phyloP scores from a whole-genome alignment of 2,113 vertebrate species.

The Apodemus sylvaticus region DNA sequence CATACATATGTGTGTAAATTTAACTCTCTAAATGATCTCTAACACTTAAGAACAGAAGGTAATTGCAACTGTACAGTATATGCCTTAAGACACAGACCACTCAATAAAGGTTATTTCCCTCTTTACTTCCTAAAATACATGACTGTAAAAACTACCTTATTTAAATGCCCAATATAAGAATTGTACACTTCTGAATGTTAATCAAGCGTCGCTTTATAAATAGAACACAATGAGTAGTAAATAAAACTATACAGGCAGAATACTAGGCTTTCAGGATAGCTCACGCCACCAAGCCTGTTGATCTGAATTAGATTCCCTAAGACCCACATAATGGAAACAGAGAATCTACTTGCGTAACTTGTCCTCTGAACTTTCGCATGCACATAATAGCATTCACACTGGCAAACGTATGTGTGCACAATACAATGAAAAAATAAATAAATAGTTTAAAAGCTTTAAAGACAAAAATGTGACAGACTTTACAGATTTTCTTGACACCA shows the following conservation, averaged over 20 bases:
- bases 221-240: neutral
- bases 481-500: neutral
- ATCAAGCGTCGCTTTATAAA: neutral
- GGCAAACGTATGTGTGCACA: neutral
- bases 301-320: neutral
- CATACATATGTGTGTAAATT: neutral
- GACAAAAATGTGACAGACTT: neutral
- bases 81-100: slow-evolving; percentile 43
- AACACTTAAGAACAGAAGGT: slow-evolving; percentile 27
- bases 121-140: slow-evolving; percentile 40
- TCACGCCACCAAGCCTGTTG: neutral
- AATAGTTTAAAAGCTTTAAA: neutral
- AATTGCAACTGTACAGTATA: neutral
- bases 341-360: neutral
- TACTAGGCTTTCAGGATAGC: neutral
- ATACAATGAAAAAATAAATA: neutral
- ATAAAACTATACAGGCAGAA: neutral
- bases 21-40: neutral
- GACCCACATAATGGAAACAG: neutral
- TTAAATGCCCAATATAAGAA: neutral
- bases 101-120: neutral
- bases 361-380: neutral
- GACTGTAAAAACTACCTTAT: neutral
- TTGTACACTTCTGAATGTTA: neutral
- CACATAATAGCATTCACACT: too few species aligned